These are phyloP conservation scores for Nebria ingens DNA, from an alignment of 1,140 invertebrate genomes.

Conservation along the genomic window DNA sequence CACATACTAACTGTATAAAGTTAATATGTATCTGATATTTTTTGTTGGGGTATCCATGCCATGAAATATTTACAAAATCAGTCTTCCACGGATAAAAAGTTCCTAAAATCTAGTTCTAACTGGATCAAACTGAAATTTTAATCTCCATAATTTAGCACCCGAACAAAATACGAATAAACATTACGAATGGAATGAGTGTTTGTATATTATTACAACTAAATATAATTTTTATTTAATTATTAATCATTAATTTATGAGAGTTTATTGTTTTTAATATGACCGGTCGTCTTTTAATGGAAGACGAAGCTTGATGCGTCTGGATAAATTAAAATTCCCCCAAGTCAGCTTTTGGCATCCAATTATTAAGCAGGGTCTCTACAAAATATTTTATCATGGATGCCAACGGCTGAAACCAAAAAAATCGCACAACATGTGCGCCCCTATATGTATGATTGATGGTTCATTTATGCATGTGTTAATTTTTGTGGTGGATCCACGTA, in stretches of 20 bases:
- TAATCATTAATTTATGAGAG: not conserved
- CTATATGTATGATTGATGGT: too few relatives aligned
- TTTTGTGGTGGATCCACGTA: not conserved
- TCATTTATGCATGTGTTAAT: too few relatives aligned
- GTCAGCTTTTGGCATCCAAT: not conserved
- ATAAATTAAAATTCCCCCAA: not conserved
- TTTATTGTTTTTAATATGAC: not conserved
- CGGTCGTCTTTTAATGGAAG: too few relatives aligned
- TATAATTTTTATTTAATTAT: not conserved
- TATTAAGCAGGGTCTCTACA: slow-evolving; percentile 3
- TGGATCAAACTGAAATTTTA: slow-evolving; percentile 3
- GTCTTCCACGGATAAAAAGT: slow-evolving; percentile 24
- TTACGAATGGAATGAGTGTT: not conserved
- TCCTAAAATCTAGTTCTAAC: slow-evolving; percentile 17
- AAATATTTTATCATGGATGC: slow-evolving; percentile 3
- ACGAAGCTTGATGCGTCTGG: too few relatives aligned
- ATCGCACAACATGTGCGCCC: slow-evolving; percentile 12
- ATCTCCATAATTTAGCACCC: not conserved
- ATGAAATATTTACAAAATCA: slow-evolving; percentile 15
- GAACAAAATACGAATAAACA: not conserved
- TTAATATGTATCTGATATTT: too few relatives aligned
- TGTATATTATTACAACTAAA: not conserved
- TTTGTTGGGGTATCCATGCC: too few relatives aligned
- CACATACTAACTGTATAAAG: too few relatives aligned
- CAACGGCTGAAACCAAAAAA: slow-evolving; percentile 12